phyloP scores from a whole-genome alignment of 1,140 invertebrate species.

The Tetramorium parvispinum region DNA sequence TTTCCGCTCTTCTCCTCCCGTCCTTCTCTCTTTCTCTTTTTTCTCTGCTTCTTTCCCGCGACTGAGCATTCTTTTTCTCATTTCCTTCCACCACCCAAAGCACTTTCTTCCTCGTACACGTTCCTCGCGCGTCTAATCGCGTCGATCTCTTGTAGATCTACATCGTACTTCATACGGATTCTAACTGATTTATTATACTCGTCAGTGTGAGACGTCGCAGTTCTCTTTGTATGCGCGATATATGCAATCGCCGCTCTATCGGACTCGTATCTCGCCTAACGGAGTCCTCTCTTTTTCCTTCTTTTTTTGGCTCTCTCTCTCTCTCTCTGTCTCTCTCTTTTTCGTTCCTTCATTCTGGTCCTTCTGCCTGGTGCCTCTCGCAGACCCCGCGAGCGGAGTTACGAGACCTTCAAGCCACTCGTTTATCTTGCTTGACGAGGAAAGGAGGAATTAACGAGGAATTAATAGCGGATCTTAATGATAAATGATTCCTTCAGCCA shows the following conservation, averaged over 20 bases:
- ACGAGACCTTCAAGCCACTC: constrained; percentile 81
- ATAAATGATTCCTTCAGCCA: constrained; percentile 83
- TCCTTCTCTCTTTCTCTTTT: not conserved
- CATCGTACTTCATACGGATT: constrained; percentile 58
- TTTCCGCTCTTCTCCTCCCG: not conserved
- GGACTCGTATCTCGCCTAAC: constrained; percentile 70
- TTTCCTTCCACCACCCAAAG: constrained; percentile 16
- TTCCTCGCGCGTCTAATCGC: constrained; percentile 53
- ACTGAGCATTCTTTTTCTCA: constrained; percentile 27
- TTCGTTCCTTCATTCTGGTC: constrained; percentile 49
- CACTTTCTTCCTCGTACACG: constrained; percentile 52
- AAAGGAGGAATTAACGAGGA: constrained; percentile 86
- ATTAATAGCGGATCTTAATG: constrained; percentile 86
- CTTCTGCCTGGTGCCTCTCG: constrained; percentile 50
- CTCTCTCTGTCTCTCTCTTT: not conserved
- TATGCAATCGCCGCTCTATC: constrained; percentile 74
- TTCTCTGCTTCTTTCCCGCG: constrained; percentile 17
- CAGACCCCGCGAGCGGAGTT: constrained; percentile 65
- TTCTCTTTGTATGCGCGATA: constrained; percentile 71
- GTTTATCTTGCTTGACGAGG: constrained; percentile 86
- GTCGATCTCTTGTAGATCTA: constrained; percentile 58
- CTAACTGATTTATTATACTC: constrained; percentile 60
- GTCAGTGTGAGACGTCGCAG: constrained; percentile 61
- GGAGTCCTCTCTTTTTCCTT: constrained; percentile 54
- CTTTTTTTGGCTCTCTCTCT: not conserved